Conservation (phyloP, 2,888 invertebrate genomes). For the Tholera decimalis region DNA sequence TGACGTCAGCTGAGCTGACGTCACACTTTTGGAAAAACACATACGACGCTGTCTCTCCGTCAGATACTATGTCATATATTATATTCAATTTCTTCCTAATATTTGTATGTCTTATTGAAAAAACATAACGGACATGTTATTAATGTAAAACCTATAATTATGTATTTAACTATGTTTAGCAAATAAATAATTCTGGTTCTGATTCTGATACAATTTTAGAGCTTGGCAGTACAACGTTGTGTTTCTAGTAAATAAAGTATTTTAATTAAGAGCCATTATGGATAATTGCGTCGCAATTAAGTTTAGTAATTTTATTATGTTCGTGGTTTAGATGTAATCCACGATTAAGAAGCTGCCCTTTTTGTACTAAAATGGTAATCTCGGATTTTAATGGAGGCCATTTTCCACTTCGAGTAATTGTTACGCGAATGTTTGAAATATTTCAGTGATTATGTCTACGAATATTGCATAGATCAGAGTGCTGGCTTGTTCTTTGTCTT, state of each 20-base stretch:
- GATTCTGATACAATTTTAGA: background rate
- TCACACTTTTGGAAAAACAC: too few species aligned
- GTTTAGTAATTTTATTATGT: conserved; percentile 39
- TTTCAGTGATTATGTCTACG: background rate
- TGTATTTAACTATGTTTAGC: too few species aligned
- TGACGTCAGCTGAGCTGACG: too few species aligned
- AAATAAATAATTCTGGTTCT: too few species aligned
- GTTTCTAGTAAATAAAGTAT: conserved; percentile 41
- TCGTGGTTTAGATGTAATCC: conserved; percentile 27
- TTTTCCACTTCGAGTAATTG: conserved; percentile 19
- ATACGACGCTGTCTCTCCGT: too few species aligned
- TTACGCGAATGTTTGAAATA: background rate
- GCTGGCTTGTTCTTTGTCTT: too few species aligned
- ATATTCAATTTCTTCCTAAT: too few species aligned
- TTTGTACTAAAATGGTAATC: background rate
- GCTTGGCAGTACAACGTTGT: conserved; percentile 15
- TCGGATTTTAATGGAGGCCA: conserved; percentile 20
- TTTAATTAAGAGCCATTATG: conserved; percentile 45
- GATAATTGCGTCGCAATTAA: conserved; percentile 36
- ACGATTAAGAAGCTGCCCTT: conserved; percentile 21
- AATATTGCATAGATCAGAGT: too few species aligned
- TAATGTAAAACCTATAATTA: too few species aligned
- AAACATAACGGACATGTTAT: too few species aligned
- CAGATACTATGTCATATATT: too few species aligned
- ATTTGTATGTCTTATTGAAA: too few species aligned